Conservation (phyloP, 2,113 vertebrate genomes). For the Typhlomys cinereus region DNA sequence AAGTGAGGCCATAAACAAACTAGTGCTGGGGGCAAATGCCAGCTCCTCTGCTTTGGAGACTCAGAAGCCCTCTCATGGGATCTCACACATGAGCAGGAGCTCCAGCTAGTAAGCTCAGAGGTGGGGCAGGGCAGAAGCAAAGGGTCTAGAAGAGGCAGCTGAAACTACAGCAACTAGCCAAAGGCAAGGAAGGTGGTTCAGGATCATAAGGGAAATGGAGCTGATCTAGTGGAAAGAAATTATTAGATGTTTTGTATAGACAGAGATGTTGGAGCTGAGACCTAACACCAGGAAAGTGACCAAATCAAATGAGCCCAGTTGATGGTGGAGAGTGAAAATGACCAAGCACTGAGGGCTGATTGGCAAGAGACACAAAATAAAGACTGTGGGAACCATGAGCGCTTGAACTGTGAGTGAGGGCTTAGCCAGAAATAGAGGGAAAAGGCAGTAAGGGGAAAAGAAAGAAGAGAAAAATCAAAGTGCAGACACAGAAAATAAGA, state of each 20-base stretch:
- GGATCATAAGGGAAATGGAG: background rate
- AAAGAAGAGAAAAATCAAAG: background rate
- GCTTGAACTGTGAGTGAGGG: background rate
- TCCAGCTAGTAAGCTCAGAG: background rate
- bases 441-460: background rate
- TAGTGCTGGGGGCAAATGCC: background rate
- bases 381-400: too few species aligned
- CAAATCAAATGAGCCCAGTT: background rate
- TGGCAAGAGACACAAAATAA: too few species aligned
- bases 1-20: conserved; percentile 19
- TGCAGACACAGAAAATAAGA: background rate
- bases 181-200: background rate
- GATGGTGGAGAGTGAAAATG: background rate
- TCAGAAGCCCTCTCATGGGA: background rate
- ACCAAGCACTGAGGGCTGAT: background rate
- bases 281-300: background rate
- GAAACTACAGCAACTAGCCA: background rate
- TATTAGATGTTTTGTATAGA: background rate
- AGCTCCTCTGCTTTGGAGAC: background rate
- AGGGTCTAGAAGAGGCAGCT: background rate
- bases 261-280: background rate
- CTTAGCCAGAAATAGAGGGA: background rate
- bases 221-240: background rate
- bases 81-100: background rate
- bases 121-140: background rate